Percentiles rank a stretch among this genome's conserved stretches.
These are phyloP conservation scores for Chrysoperla carnea DNA, from an alignment of 1,140 invertebrate species.

Conservation along the genomic window DNA sequence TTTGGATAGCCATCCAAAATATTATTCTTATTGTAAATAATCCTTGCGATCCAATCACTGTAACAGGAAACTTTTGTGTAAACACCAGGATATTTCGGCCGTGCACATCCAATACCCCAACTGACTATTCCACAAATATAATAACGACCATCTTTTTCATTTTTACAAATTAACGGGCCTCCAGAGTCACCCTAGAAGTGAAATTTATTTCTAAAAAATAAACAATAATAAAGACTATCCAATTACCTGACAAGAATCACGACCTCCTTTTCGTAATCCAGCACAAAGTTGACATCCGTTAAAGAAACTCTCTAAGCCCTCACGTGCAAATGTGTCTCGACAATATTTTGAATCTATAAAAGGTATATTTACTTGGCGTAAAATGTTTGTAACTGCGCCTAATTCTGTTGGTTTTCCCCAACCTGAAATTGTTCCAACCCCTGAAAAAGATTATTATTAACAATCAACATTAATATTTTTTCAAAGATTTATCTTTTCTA, in stretches of 20 bases:
- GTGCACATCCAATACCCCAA: conserved; percentile 20
- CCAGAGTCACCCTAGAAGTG: conserved; percentile 24
- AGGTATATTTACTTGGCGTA: conserved; percentile 7
- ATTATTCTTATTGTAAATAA: too few species aligned
- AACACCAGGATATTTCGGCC: conserved; percentile 24
- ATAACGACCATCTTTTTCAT: conserved; percentile 10
- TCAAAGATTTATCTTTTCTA: not conserved
- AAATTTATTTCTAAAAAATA: not conserved
- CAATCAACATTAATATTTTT: too few species aligned
- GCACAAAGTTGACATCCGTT: conserved; percentile 10
- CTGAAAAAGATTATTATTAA: too few species aligned
- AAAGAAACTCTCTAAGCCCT: conserved; percentile 7
- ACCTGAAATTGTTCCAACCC: conserved; percentile 5
- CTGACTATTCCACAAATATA: conserved; percentile 32
- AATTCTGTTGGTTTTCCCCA: conserved; percentile 9
- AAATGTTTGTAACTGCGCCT: conserved; percentile 3
- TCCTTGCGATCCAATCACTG: too few species aligned
- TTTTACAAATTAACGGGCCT: conserved; percentile 23
- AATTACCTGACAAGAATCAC: conserved; percentile 13
- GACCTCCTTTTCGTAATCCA: conserved; percentile 6
- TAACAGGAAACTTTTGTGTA: conserved; percentile 23
- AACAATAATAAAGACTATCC: not conserved
- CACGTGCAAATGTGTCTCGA: conserved; percentile 5
- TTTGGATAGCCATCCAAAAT: too few species aligned
- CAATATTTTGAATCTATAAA: conserved; percentile 7